phyloP scores from a whole-genome alignment of 1,140 invertebrate genomes.

The Thalassaphorura encarpata region DNA sequence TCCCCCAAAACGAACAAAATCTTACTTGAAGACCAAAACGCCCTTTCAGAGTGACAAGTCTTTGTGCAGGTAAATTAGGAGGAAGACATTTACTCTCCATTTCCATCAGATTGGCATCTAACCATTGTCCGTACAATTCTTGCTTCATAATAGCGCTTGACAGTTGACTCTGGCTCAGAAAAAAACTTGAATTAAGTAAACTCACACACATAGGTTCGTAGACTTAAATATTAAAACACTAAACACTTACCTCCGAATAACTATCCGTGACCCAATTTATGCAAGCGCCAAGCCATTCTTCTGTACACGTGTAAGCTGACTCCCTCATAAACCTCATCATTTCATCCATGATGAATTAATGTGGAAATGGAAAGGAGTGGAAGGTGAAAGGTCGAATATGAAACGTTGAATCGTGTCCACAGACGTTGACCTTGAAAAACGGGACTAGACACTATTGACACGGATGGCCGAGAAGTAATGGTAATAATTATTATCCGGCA shows the following conservation, averaged over 20 bases:
- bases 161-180: neutral
- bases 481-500: neutral
- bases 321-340: neutral
- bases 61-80: slow-evolving; percentile 38
- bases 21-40: slow-evolving; percentile 50
- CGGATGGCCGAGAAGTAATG: neutral
- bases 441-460: neutral
- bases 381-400: neutral
- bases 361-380: neutral
- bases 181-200: neutral
- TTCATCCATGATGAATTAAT: no score
- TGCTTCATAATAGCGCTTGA: slow-evolving; percentile 3
- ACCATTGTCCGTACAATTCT: slow-evolving; percentile 47
- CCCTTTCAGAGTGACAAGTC: slow-evolving; percentile 41
- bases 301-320: slow-evolving; percentile 10
- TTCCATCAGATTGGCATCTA: slow-evolving; percentile 50
- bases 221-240: neutral
- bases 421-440: neutral
- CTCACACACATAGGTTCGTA: no score
- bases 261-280: slow-evolving; percentile 19
- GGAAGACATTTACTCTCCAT: slow-evolving; percentile 47
- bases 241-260: neutral
- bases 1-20: slow-evolving; percentile 21
- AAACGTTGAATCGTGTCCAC: neutral
- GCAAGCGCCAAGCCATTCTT: slow-evolving; percentile 23